These are phyloP conservation scores for Callospermophilus lateralis DNA, from an alignment of 2,113 vertebrate genomes.

Conservation along the genomic window DNA sequence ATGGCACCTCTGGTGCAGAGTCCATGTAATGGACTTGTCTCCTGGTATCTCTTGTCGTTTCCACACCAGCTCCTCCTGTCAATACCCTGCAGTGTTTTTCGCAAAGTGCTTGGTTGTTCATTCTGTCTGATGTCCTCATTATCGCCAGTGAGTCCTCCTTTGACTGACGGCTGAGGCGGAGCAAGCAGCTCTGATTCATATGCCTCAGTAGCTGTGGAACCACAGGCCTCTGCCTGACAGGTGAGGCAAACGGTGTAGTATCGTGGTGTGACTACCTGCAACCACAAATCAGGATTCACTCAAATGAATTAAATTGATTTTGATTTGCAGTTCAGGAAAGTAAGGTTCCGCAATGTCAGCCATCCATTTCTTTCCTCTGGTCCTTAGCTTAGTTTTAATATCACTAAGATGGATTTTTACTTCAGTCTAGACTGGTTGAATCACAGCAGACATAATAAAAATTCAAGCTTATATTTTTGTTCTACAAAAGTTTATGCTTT, in stretches of 20 bases:
- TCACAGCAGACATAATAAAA: background rate
- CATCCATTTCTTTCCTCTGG: background rate
- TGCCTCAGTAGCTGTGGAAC: background rate
- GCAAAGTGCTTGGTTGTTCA: background rate
- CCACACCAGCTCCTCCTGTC: background rate
- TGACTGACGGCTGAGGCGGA: background rate
- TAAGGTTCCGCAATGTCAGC: background rate
- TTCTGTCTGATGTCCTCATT: background rate
- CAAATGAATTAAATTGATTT: constrained; percentile 43
- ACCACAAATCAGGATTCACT: background rate
- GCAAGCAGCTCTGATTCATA: background rate
- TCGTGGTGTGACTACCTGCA: background rate
- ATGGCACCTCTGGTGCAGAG: background rate
- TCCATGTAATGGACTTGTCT: background rate
- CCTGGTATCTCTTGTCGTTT: background rate
- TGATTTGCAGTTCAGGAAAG: constrained; percentile 52
- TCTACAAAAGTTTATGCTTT: background rate
- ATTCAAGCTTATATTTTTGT: background rate
- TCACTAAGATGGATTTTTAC: constrained; percentile 34
- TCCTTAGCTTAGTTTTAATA: background rate
- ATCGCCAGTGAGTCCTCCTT: background rate
- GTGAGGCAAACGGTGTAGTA: background rate
- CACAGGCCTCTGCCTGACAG: background rate
- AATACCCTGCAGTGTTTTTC: background rate
- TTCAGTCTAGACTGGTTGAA: constrained; percentile 31